phyloP scores from a whole-genome alignment of 2,797 vertebrate species.

The Takifugu rubripes region DNA sequence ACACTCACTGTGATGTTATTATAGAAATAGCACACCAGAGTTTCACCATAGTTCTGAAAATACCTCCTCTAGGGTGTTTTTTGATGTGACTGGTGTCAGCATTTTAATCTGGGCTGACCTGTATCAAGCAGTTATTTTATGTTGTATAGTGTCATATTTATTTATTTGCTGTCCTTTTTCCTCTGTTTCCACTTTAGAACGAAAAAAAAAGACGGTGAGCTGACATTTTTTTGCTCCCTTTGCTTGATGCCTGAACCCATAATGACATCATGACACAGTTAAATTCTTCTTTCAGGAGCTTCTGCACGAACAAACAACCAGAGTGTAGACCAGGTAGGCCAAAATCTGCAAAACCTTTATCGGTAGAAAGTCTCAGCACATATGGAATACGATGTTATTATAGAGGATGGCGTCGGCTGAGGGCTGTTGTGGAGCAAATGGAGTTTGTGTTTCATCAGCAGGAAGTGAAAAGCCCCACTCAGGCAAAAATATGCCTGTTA shows the following conservation, averaged over 20 bases:
- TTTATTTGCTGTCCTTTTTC: constrained; percentile 1
- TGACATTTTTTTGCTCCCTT: not conserved
- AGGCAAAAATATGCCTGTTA: too few species aligned
- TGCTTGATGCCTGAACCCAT: too few species aligned
- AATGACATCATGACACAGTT: too few species aligned
- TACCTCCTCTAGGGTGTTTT: not conserved
- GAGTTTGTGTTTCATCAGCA: too few species aligned
- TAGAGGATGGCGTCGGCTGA: too few species aligned
- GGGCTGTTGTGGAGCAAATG: too few species aligned
- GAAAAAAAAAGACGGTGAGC: constrained; percentile 60
- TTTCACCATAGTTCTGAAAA: not conserved
- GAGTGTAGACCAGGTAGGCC: not conserved
- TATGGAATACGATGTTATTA: too few species aligned
- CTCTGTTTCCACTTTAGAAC: constrained; percentile 41
- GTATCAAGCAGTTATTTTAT: not conserved
- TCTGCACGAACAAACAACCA: not conserved
- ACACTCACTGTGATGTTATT: constrained; percentile 6
- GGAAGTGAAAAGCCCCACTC: too few species aligned
- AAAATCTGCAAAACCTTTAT: constrained; percentile 4
- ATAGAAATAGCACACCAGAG: not conserved
- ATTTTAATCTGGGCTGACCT: not conserved
- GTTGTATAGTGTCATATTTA: not conserved
- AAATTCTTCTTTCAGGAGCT: constrained; percentile 27
- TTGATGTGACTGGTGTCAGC: not conserved
- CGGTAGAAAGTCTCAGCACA: not conserved